These are phyloP conservation scores for Andrena bucephala DNA, from an alignment of 2,888 invertebrate species.

Conservation along the genomic window DNA sequence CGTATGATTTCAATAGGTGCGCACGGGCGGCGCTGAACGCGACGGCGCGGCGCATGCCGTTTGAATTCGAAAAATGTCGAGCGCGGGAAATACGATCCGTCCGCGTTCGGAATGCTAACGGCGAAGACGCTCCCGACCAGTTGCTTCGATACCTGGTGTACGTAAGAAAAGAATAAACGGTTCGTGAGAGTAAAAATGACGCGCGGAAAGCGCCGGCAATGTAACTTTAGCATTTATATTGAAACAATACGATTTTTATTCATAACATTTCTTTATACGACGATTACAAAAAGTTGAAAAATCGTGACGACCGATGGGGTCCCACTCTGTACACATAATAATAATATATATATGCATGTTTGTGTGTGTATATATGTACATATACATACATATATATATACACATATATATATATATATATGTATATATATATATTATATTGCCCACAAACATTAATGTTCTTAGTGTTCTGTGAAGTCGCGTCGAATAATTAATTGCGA, in stretches of 20 bases:
- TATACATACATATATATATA: background rate
- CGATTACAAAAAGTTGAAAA: slow-evolving; percentile 60
- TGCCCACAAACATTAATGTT: slow-evolving; percentile 46
- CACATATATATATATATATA: background rate
- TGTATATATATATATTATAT: slow-evolving; percentile 16
- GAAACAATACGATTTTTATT: slow-evolving; percentile 63
- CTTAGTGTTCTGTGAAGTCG: slow-evolving; percentile 15
- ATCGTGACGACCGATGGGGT: slow-evolving; percentile 49
- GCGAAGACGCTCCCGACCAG: too few relatives aligned
- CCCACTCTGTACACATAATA: slow-evolving; percentile 52
- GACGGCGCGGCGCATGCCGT: slow-evolving; percentile 11
- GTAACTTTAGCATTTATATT: slow-evolving; percentile 37
- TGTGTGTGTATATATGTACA: background rate
- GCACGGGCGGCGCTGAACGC: background rate
- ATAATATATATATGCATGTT: slow-evolving; percentile 13
- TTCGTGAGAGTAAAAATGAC: background rate
- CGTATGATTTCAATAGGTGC: slow-evolving; percentile 55
- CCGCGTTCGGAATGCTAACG: too few relatives aligned
- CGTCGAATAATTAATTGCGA: slow-evolving; percentile 21
- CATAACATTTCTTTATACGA: slow-evolving; percentile 53
- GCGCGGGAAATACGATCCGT: too few relatives aligned
- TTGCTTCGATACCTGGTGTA: too few relatives aligned
- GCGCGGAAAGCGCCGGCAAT: slow-evolving; percentile 11
- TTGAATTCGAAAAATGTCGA: background rate
- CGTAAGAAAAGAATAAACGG: background rate